These are phyloP conservation scores for Rana temporaria DNA, from an alignment of 2,113 vertebrate species.

Conservation along the genomic window DNA sequence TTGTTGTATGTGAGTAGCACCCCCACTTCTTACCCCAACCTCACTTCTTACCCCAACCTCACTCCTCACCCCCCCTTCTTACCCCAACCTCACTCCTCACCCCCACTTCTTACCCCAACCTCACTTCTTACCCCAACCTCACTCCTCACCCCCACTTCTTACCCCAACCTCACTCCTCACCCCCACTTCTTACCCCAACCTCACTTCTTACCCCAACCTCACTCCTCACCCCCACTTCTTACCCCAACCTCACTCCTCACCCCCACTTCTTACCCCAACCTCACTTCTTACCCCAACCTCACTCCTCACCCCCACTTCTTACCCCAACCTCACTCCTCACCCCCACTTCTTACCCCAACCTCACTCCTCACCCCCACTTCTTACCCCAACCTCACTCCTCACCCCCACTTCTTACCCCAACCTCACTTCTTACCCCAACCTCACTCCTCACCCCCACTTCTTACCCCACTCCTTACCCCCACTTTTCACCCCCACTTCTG, in stretches of 20 bases:
- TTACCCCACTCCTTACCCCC: neutral
- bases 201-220: too few species aligned
- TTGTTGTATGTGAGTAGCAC: conserved; percentile 85
- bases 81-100: too few species aligned
- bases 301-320: neutral
- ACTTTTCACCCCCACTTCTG: conserved; percentile 23
- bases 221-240: neutral
- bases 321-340: too few species aligned
- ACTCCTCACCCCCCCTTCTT: neutral
- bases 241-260: too few species aligned
- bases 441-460: too few species aligned
- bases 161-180: too few species aligned
- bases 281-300: too few species aligned
- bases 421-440: neutral
- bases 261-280: neutral
- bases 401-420: too few species aligned
- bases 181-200: neutral
- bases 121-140: too few species aligned
- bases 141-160: neutral
- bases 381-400: too few species aligned
- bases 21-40: neutral
- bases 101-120: neutral
- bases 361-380: too few species aligned
- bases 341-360: neutral
- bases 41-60: too few species aligned